These are phyloP conservation scores for Bostrychus sinensis DNA, from an alignment of 2,113 vertebrate species.

Conservation along the genomic window DNA sequence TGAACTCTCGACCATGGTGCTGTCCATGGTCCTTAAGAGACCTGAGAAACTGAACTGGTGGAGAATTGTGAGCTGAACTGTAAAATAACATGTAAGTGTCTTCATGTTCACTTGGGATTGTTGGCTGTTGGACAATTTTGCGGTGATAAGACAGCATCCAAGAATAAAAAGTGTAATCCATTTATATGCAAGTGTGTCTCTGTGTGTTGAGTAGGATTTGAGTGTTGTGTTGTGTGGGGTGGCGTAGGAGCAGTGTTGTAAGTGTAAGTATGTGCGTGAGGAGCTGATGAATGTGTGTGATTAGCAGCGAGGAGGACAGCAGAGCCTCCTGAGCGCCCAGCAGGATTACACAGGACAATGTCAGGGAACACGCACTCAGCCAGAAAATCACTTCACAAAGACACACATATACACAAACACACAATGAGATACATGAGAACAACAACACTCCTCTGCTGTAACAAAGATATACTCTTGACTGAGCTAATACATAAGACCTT, in stretches of 20 bases:
- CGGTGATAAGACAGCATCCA: too few species aligned
- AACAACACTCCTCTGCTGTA: not conserved
- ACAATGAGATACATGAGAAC: not conserved
- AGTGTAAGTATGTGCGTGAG: not conserved
- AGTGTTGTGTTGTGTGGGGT: not conserved
- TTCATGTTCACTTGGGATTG: too few species aligned
- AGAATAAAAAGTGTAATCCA: too few species aligned
- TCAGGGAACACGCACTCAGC: slow-evolving; percentile 33
- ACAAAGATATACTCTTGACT: too few species aligned
- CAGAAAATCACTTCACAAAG: slow-evolving; percentile 50
- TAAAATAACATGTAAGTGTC: too few species aligned
- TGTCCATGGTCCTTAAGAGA: too few species aligned
- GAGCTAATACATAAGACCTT: too few species aligned
- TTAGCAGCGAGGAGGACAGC: slow-evolving; percentile 35
- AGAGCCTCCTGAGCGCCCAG: slow-evolving; percentile 31
- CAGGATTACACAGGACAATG: slow-evolving; percentile 46
- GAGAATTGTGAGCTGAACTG: too few species aligned
- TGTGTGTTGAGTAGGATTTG: not conserved
- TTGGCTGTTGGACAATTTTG: too few species aligned
- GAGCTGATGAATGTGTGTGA: slow-evolving; percentile 49
- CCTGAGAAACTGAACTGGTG: too few species aligned
- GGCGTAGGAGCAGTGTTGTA: too few species aligned
- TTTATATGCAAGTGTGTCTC: not conserved
- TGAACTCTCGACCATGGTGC: too few species aligned
- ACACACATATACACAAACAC: slow-evolving; percentile 15